A percentile compares a stretch with the other conserved stretches of the same genome.
These are phyloP conservation scores for Nerophis ophidion DNA, from an alignment of 2,113 vertebrate species.

Conservation along the genomic window DNA sequence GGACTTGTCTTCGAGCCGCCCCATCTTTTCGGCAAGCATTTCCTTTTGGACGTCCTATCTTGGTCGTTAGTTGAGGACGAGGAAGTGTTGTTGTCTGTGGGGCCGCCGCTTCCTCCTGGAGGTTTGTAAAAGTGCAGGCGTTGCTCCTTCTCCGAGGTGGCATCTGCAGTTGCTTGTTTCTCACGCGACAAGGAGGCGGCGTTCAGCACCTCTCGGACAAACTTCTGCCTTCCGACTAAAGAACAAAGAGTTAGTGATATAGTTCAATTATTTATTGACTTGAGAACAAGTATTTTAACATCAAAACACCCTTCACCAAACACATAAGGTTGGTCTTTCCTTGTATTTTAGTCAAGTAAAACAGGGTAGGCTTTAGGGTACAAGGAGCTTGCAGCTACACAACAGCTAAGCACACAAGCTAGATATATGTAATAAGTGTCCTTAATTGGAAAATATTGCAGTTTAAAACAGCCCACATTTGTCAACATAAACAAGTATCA, in stretches of 20 bases:
- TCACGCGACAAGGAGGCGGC: conserved; percentile 41
- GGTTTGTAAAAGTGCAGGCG: conserved; percentile 83
- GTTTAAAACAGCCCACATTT: too few species aligned
- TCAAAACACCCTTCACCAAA: too few species aligned
- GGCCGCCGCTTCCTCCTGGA: conserved; percentile 24
- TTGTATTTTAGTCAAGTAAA: too few species aligned
- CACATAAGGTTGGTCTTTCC: too few species aligned
- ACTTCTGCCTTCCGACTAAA: conserved; percentile 82
- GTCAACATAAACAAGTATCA: too few species aligned
- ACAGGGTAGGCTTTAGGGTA: too few species aligned
- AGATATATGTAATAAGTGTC: too few species aligned
- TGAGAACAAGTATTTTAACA: too few species aligned
- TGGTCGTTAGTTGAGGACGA: conserved; percentile 18
- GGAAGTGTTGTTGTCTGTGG: not conserved
- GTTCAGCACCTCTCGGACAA: conserved; percentile 58
- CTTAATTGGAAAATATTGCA: too few species aligned
- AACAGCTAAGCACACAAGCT: too few species aligned
- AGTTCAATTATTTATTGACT: too few species aligned
- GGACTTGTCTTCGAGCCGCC: conserved; percentile 40
- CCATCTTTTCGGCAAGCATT: conserved; percentile 50
- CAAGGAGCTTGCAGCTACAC: too few species aligned
- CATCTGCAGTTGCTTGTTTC: conserved; percentile 36
- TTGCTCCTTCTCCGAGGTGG: conserved; percentile 20
- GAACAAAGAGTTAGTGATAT: not conserved
- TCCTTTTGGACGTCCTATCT: conserved; percentile 65